Evolutionary conservation across 2,888 invertebrate genomes (phyloP), one percentile per base, ranked within the genome.

Genomic region (Mythimna ferrago): DNA sequence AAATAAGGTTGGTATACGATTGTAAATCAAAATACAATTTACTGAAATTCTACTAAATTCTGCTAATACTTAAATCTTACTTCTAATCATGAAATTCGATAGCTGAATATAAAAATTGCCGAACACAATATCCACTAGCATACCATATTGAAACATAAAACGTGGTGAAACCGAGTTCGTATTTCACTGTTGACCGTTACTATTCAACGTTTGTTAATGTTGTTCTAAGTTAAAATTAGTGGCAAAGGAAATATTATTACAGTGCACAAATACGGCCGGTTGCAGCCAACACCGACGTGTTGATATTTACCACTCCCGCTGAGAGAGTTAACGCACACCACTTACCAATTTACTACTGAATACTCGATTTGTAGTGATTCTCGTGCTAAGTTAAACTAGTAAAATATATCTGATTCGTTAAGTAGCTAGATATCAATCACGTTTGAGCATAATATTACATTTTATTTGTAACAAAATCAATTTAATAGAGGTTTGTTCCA

Each of bases 161-260:
- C n/a, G n/a, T n/a, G n/a, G n/a, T n/a, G n/a, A n/a, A n/a, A 48
- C 48, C 53, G 44, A 48, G 71, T 81, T 57, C 57, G 60, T 57
- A 71, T 67, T 76, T 67, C 53, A 71, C 64, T 76, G 14, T 60
- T 57, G 64, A 67, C 65, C 14, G 32, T 76, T 68, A 64, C 66
- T 71, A 74, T 69, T 75, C 64, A 76, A 68, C 75, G 70, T 69
- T 65, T 60, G 54, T 44, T 68, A 70, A 79, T 81, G 86, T 85
- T 84, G 69, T 81, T 79, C 65, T 57, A 75, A 81, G 84, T 84
- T 85, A 78, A 84, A 86, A 84, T 86, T 86, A 85, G 85, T 86
- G 70, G 73, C 65, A 71, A 84, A 75, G 58, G 76, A 72, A 83
- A 82, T 78, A 83, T 83, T 83, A 72, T 82, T 83, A 70, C 65